Base-by-base conservation (phyloP, 2,888 invertebrate genomes). In the Agrotis exclamationis region DNA sequence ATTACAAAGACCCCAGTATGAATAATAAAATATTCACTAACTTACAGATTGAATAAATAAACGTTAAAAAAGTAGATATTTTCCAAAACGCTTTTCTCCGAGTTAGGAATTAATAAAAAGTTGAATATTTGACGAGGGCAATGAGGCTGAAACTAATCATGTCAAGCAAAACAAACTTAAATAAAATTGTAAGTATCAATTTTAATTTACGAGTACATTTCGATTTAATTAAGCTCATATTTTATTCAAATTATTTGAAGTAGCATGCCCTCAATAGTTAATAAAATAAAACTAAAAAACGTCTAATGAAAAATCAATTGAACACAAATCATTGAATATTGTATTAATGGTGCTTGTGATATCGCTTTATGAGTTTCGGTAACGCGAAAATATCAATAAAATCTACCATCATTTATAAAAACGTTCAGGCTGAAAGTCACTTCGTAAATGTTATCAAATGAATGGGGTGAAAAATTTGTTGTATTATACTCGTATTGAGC, bases 291-390 rank as follows among this genome's bases (percentile, higher is more conserved):
- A 57, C 5, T 72, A 39, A n/a, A 33, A 70, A 58, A 18, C 20
- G 24, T 62, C 5, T 57, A 74, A 44, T 76, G 13, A 71, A 71
- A 76, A 45, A 72, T 57, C 62, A 80, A 76, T 80, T 24, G 66
- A 60, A 58, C 11, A 33, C 18, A 57, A 54, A 54, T 60, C 2
- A 62, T 53, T 62, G 74, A 60, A 74, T 64, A 62, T 64, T 57
- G 9, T 73, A 60, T 64, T 64, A 60, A 57, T 57, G 20, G 47
- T 28, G 28, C 62, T 51, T 70, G 48, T 50, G 33, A 16, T 47
- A 47, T 18, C 11, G n/a, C 6, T 22, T 70, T 47, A 70, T 45
- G 24, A 20, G 28, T 33, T 60, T 50, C 47, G 18, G 58, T 63
- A 63, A 63, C 44, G 51, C 57, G 7, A 53, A 74, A 58, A 76